Conservation (phyloP, 2,797 vertebrate genomes). For the Hapalemur alaotrensis region DNA sequence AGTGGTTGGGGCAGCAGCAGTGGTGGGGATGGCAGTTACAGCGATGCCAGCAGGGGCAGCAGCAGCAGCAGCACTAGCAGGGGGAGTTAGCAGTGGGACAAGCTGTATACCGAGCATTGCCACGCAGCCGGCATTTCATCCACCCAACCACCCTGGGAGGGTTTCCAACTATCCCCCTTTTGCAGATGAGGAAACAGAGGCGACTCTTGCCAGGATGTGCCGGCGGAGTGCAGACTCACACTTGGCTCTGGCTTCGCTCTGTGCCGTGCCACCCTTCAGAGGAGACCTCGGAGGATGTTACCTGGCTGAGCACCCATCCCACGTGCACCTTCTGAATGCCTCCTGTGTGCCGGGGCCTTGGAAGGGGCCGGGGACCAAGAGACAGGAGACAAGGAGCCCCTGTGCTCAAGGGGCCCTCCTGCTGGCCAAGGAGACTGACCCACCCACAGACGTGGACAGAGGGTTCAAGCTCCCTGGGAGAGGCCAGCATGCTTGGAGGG, state of each 20-base stretch:
- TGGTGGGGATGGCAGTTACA: fast-evolving
- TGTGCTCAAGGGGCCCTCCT: too few relatives aligned
- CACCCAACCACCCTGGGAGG: not conserved
- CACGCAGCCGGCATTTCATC: fast-evolving
- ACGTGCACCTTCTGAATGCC: fast-evolving
- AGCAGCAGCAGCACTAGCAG: fast-evolving
- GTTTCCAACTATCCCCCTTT: fast-evolving
- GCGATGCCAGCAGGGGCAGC: fast-evolving
- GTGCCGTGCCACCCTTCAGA: fast-evolving
- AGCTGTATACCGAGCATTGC: fast-evolving
- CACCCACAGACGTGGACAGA: too few relatives aligned
- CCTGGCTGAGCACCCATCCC: fast-evolving
- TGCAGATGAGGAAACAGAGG: not conserved
- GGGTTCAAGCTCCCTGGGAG: not conserved
- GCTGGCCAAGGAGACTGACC: too few relatives aligned
- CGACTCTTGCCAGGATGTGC: fast-evolving
- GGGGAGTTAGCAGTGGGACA: not conserved
- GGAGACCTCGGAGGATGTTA: fast-evolving
- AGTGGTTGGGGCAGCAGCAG: fast-evolving
- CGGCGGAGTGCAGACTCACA: fast-evolving
- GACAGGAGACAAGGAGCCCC: fast-evolving
- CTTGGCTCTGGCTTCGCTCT: fast-evolving
- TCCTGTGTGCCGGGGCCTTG: not conserved
- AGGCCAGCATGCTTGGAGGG: fast-evolving
- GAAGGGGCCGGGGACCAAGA: not conserved